These are phyloP conservation scores for Holocentrus rufus DNA, from an alignment of 2,797 vertebrate species.

Conservation along the genomic window DNA sequence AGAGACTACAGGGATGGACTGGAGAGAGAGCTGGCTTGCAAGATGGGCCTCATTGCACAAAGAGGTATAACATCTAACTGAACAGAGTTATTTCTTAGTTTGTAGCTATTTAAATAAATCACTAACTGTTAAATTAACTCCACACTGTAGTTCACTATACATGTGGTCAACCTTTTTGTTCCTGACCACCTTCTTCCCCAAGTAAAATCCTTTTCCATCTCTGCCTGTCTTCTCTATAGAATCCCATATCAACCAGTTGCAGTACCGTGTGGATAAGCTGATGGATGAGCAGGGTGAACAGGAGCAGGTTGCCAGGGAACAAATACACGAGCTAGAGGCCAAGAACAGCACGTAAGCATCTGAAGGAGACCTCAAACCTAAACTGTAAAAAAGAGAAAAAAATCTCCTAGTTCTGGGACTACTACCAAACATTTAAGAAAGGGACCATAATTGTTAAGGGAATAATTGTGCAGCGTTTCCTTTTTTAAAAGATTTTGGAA, in stretches of 20 bases:
- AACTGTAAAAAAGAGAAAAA: too few relatives aligned
- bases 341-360: constrained; percentile 83
- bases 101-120: background rate
- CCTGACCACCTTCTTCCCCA: background rate
- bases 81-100: too few relatives aligned
- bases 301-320: constrained; percentile 77
- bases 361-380: background rate
- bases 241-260: constrained; percentile 83
- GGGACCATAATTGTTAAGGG: background rate
- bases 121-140: too few relatives aligned
- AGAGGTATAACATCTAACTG: constrained; percentile 80
- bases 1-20: constrained; percentile 87
- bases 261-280: constrained; percentile 86
- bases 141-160: background rate
- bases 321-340: constrained; percentile 83
- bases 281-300: constrained; percentile 80
- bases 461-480: background rate
- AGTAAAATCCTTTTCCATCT: background rate
- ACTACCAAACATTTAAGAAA: background rate
- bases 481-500: too few relatives aligned
- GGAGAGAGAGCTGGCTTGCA: constrained; percentile 86
- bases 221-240: constrained; percentile 64
- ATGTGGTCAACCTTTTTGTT: background rate
- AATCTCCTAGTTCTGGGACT: background rate
- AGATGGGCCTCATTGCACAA: constrained; percentile 80